phyloP scores from a whole-genome alignment of 2,797 vertebrate genomes.

The Petrocephalus sullivani region DNA sequence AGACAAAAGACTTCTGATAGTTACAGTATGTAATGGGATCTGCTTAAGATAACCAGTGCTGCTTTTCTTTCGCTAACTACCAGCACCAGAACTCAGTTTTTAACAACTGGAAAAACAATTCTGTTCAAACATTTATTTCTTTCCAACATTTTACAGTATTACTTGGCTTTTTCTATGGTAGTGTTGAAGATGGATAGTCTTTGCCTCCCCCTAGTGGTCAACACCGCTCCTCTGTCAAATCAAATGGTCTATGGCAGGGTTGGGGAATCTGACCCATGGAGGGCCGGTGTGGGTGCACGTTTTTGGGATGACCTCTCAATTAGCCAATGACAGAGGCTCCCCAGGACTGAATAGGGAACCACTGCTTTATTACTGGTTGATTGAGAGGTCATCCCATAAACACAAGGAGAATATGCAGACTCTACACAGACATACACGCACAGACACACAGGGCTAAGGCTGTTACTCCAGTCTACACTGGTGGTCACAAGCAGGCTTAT shows the following conservation, averaged over 20 bases:
- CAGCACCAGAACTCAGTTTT: too few relatives aligned
- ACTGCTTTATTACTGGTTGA: neutral
- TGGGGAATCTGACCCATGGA: neutral
- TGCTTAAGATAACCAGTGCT: too few relatives aligned
- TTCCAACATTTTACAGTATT: too few relatives aligned
- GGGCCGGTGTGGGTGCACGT: neutral
- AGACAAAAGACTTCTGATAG: too few relatives aligned
- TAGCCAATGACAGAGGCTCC: neutral
- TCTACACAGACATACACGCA: neutral
- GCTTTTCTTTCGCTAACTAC: too few relatives aligned
- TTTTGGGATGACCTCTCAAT: neutral
- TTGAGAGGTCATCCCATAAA: neutral
- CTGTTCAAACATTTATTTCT: too few relatives aligned
- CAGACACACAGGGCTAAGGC: neutral
- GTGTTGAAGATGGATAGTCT: constrained; percentile 26
- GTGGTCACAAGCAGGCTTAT: neutral
- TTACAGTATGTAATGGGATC: too few relatives aligned
- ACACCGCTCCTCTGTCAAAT: neutral
- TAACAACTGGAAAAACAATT: too few relatives aligned
- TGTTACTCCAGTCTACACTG: neutral
- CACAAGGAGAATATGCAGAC: neutral
- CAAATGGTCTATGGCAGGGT: neutral
- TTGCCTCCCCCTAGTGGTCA: constrained; percentile 56
- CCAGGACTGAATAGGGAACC: neutral
- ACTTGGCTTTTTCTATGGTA: too few relatives aligned